A percentile compares a stretch with the other conserved stretches of the same genome.
phyloP scores from a whole-genome alignment of 2,888 invertebrate species.

The Oxycera nigricornis region DNA sequence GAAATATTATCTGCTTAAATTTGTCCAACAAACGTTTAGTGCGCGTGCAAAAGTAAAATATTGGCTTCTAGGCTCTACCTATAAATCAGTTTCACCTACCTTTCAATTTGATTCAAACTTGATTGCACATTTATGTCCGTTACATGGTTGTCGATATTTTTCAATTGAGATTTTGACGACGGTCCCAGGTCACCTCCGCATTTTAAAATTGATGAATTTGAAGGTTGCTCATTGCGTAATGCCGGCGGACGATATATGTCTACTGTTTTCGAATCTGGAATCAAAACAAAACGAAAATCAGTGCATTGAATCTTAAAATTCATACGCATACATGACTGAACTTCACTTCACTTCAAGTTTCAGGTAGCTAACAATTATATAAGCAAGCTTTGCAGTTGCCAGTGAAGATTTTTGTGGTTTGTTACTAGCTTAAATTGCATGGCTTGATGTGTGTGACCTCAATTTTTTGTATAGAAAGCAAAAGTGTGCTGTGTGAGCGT shows the following conservation, averaged over 20 bases:
- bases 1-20: background rate
- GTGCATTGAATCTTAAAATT: background rate
- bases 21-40: background rate
- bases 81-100: slow-evolving; percentile 11
- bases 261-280: slow-evolving; percentile 58
- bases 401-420: slow-evolving; percentile 3
- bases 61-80: too few species aligned
- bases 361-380: too few species aligned
- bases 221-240: slow-evolving; percentile 54
- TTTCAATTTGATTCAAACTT: slow-evolving; percentile 36
- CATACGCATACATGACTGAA: too few species aligned
- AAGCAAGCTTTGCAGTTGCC: slow-evolving; percentile 11
- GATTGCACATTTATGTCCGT: slow-evolving; percentile 40
- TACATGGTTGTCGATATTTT: slow-evolving; percentile 46
- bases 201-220: background rate
- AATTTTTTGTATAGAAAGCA: slow-evolving; percentile 39
- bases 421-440: background rate
- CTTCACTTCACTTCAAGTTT: too few species aligned
- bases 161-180: slow-evolving; percentile 44
- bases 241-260: slow-evolving; percentile 66
- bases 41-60: too few species aligned
- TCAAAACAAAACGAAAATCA: slow-evolving; percentile 44
- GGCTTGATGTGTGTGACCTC: slow-evolving; percentile 19
- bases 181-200: slow-evolving; percentile 43
- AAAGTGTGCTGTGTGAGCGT: slow-evolving; percentile 19